phyloP scores from a whole-genome alignment of 2,797 vertebrate species.

The Anguilla megastoma region DNA sequence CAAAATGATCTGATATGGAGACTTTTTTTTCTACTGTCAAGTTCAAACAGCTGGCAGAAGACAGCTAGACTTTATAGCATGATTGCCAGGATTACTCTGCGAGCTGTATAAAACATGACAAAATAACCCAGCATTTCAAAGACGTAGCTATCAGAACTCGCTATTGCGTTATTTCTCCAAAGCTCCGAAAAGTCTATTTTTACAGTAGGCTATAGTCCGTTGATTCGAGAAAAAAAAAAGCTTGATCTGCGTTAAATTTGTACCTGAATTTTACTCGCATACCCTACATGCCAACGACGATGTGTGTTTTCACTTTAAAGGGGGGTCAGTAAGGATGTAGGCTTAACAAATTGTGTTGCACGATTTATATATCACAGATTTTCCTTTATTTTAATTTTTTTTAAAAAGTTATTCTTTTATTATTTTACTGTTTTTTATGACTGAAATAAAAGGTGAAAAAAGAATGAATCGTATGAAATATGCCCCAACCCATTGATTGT shows the following conservation, averaged over 20 bases:
- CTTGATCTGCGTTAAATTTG: background rate
- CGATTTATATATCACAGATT: background rate
- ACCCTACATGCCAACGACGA: background rate
- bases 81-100: background rate
- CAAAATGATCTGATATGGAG: background rate
- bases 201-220: background rate
- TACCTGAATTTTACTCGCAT: background rate
- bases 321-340: background rate
- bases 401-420: no score
- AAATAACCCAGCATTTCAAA: background rate
- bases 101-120: background rate
- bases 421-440: conserved; percentile 46
- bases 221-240: background rate
- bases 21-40: background rate
- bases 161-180: background rate
- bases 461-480: conserved; percentile 83
- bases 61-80: background rate
- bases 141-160: background rate
- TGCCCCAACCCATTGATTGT: conserved; percentile 83
- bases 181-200: background rate
- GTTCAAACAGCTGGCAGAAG: background rate
- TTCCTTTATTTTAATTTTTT: background rate
- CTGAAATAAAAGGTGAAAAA: conserved; percentile 74
- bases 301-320: background rate
- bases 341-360: background rate